Evolutionary conservation across 92 coral and sea anemone species (phyloP), one percentile per base, ranked within the genome.

Genomic region (Umimayanthus kanabou): DNA sequence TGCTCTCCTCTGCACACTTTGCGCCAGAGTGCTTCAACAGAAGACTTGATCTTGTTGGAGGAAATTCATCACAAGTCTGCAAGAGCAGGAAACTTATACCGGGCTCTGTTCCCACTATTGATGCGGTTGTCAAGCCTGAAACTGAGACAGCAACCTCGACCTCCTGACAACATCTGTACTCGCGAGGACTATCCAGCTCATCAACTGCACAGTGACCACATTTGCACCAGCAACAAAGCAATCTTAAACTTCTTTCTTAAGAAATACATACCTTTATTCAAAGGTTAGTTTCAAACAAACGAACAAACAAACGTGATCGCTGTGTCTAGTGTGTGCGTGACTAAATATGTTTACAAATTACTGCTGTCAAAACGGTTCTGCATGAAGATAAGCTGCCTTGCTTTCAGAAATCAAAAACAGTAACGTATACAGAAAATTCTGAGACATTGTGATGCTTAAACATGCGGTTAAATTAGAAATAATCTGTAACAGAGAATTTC

Each of bases 1-100:
- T 90, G 53, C 73, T 90, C 18, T 85, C 90, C 80, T 90, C 90
- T 30, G 76, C 28, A 22, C 92, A 90, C 50, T 85, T 90, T 76
- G 15, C 40, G 15, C 71, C 65, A 25, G 86, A 78, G 14, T 30
- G 90, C 39, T 86, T 90, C 53, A 39, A 23, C 39, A 58, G 89
- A 39, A n/a, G n/a, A n/a, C n/a, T n/a, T n/a, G n/a, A n/a, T n/a
- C n/a, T n/a, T n/a, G n/a, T n/a, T n/a, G n/a, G 81, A n/a, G 65
- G 18, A 77, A 77, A 28, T 25, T 47, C 81, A 3, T 47, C 81
- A 2, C 64, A 45, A 45, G 37, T 77, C 1, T 43, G 58, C 9
- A 43, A 43, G 64, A 77, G 81, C 64, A 77, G 81, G n/a, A n/a
- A 13, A 11, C 15, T 77, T 14, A 23, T 77, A 45, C 81, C 81